These are phyloP conservation scores for Microcebus tavaratra DNA, from an alignment of 2,113 vertebrate species.

Conservation along the genomic window DNA sequence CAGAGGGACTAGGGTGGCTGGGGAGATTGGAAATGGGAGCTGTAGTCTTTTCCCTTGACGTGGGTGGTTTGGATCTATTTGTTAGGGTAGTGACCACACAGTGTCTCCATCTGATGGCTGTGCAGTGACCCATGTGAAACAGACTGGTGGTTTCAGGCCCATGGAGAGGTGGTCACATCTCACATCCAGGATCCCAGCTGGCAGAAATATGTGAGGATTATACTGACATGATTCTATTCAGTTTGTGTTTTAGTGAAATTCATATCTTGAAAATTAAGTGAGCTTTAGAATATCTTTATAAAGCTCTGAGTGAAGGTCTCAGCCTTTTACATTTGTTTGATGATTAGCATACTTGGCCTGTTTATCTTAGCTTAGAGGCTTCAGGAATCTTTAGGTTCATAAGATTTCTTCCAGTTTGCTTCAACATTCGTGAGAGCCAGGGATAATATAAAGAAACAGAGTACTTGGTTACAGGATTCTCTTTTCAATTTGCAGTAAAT, in stretches of 20 bases:
- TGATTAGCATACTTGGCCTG: background rate
- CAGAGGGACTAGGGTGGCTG: conserved; percentile 54
- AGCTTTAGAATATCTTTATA: conserved; percentile 15
- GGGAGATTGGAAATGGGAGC: conserved; percentile 50
- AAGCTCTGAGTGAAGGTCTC: background rate
- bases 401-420: background rate
- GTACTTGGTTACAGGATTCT: background rate
- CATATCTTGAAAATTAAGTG: conserved; percentile 26
- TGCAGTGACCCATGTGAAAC: conserved; percentile 44
- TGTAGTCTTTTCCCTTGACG: background rate
- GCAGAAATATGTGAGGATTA: conserved; percentile 67
- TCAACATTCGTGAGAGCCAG: background rate
- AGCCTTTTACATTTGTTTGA: background rate
- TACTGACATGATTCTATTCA: conserved; percentile 56
- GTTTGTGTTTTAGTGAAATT: conserved; percentile 62
- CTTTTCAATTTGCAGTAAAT: background rate
- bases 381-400: background rate
- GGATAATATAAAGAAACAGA: background rate
- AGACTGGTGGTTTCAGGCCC: background rate
- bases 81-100: conserved; percentile 19
- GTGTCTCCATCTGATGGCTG: background rate
- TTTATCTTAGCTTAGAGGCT: background rate
- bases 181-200: conserved; percentile 43
- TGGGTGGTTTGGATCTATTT: background rate
- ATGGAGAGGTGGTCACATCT: conserved; percentile 13